Evolutionary conservation across 2,888 invertebrate genomes (phyloP).

Genomic region (Epinotia bilunana): DNA sequence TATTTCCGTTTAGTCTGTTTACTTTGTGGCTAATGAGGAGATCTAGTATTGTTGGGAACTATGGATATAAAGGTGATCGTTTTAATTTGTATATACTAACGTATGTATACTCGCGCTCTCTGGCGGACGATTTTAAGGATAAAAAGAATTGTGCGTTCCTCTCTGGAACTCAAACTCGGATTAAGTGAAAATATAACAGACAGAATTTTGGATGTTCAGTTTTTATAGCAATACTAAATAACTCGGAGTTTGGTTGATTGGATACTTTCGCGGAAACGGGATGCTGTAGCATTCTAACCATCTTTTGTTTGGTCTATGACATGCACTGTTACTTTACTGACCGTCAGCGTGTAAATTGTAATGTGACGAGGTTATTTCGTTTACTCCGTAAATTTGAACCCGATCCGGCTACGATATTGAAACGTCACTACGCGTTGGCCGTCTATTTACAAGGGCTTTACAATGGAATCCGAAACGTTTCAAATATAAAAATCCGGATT

Average conservation of each 20-base stretch:
- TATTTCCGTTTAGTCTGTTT: conserved; percentile 11
- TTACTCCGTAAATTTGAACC: not conserved
- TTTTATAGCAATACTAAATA: not conserved
- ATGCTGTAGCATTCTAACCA: too few relatives aligned
- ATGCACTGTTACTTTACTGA: too few relatives aligned
- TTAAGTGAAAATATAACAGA: too few relatives aligned
- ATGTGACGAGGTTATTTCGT: not conserved
- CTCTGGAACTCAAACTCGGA: not conserved
- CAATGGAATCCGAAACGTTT: not conserved
- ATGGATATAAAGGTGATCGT: not conserved
- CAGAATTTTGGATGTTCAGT: not conserved
- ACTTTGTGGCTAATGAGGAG: conserved; percentile 1
- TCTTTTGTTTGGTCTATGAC: too few relatives aligned
- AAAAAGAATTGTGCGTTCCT: too few relatives aligned
- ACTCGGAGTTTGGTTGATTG: not conserved
- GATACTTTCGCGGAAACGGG: too few relatives aligned
- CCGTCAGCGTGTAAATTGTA: not conserved
- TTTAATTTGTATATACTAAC: not conserved
- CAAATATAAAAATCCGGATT: not conserved
- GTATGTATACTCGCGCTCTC: too few relatives aligned
- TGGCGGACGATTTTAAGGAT: too few relatives aligned
- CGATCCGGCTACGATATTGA: not conserved
- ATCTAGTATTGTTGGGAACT: not conserved
- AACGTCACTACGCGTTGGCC: not conserved
- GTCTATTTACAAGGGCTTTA: not conserved